Evolutionary conservation across 2,888 invertebrate genomes (phyloP).

Genomic region (Pseudococcus longispinus): DNA sequence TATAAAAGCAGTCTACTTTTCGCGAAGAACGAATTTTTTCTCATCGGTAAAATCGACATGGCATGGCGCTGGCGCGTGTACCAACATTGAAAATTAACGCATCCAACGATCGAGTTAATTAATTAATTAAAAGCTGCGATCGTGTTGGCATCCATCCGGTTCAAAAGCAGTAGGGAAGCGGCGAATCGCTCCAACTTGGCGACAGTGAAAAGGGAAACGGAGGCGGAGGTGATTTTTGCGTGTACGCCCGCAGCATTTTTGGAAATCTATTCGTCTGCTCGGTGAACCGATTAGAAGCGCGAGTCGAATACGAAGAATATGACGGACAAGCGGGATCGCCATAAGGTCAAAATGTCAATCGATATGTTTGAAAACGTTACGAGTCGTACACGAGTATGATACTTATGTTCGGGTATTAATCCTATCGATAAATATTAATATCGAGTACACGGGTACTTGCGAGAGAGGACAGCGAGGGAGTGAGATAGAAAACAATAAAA

Average conservation of each 20-base stretch:
- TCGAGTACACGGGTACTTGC: no score
- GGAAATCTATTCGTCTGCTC: neutral
- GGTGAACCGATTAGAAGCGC: neutral
- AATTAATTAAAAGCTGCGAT: neutral
- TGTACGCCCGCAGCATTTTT: neutral
- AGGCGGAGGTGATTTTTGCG: neutral
- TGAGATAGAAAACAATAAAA: neutral
- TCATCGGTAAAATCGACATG: neutral
- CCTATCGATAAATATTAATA: no score
- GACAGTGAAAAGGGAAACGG: neutral
- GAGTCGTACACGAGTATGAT: no score
- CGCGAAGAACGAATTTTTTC: neutral
- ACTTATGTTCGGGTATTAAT: no score
- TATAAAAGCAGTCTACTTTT: neutral
- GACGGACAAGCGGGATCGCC: neutral
- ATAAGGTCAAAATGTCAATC: constrained; percentile 15
- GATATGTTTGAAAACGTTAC: neutral
- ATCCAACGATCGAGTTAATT: neutral
- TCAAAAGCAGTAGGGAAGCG: neutral
- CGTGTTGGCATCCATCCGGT: neutral
- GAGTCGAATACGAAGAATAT: no score
- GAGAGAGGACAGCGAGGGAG: no score
- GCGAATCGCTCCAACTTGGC: neutral
- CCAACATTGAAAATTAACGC: neutral
- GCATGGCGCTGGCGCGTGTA: neutral